Evolutionary conservation across 2,888 invertebrate genomes (phyloP).

Genomic region (Diloba caeruleocephala): DNA sequence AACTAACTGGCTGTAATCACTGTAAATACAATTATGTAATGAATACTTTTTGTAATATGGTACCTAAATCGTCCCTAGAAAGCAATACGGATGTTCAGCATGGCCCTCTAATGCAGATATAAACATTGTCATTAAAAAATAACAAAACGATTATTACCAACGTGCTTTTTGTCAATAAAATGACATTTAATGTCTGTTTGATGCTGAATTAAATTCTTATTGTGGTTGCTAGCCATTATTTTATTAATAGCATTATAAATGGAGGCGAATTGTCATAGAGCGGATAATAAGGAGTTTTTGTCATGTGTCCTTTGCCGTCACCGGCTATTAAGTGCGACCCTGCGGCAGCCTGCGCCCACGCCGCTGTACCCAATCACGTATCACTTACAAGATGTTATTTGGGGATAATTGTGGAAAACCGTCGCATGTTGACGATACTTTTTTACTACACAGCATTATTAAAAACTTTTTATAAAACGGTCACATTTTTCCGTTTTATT

Average conservation of each 20-base stretch:
- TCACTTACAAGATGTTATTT: constrained; percentile 47
- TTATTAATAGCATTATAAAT: constrained; percentile 88
- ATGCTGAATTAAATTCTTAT: constrained; percentile 76
- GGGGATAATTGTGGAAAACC: constrained; percentile 46
- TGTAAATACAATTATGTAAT: constrained; percentile 58
- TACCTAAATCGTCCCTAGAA: constrained; percentile 61
- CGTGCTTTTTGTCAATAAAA: constrained; percentile 77
- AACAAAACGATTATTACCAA: constrained; percentile 68
- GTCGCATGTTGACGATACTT: constrained; percentile 43
- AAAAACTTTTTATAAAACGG: constrained; percentile 38
- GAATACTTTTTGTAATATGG: constrained; percentile 64
- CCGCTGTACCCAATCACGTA: constrained; percentile 31
- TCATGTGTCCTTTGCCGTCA: constrained; percentile 74
- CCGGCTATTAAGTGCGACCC: constrained; percentile 62
- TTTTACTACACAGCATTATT: constrained; percentile 31
- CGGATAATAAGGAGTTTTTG: constrained; percentile 80
- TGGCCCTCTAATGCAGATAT: constrained; percentile 76
- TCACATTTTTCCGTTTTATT: constrained; percentile 34
- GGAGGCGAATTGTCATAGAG: constrained; percentile 75
- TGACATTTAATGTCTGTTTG: constrained; percentile 82
- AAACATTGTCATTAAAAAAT: constrained; percentile 67
- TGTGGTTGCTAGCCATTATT: constrained; percentile 71
- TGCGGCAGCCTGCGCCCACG: constrained; percentile 34
- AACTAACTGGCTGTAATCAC: constrained; percentile 23
- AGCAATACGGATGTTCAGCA: constrained; percentile 63